Conservation (phyloP, 2,888 invertebrate genomes). For the Dryocosmus kuriphilus region DNA sequence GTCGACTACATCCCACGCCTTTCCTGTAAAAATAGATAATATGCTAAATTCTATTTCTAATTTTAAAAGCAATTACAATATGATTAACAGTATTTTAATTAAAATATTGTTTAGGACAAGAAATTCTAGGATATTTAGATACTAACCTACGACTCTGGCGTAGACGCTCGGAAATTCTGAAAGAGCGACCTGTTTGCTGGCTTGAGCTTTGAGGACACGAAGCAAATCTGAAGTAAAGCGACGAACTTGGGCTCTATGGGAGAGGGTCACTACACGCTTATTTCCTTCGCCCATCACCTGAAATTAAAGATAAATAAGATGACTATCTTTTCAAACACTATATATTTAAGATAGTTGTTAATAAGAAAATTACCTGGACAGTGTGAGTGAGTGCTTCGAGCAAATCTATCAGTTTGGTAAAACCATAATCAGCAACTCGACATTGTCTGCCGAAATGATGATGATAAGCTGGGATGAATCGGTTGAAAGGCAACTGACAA, state of each 20-base stretch:
- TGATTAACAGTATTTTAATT: too few species aligned
- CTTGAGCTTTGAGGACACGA: slow-evolving; percentile 89
- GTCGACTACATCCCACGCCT: slow-evolving; percentile 85
- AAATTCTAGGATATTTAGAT: neutral
- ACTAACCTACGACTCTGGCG: slow-evolving; percentile 79
- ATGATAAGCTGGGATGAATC: slow-evolving; percentile 97
- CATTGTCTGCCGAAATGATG: slow-evolving; percentile 98
- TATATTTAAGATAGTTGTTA: too few species aligned
- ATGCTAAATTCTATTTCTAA: neutral
- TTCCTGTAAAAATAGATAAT: slow-evolving; percentile 63
- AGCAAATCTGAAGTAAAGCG: slow-evolving; percentile 95
- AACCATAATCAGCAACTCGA: slow-evolving; percentile 97
- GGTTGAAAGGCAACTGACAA: slow-evolving; percentile 89
- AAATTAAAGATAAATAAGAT: slow-evolving; percentile 49
- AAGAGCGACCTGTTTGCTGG: slow-evolving; percentile 86
- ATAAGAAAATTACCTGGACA: slow-evolving; percentile 83
- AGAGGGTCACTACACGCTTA: slow-evolving; percentile 90
- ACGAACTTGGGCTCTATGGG: slow-evolving; percentile 91
- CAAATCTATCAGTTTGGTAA: slow-evolving; percentile 93
- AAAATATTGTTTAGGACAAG: neutral
- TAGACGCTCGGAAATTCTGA: slow-evolving; percentile 86
- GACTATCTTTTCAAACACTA: neutral
- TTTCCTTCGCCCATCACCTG: slow-evolving; percentile 95
- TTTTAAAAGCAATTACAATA: neutral
- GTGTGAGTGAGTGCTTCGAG: slow-evolving; percentile 92